Evolutionary conservation across 2,888 invertebrate genomes (phyloP), one percentile per base, ranked within the genome.

Genomic region (Sycophila texana): DNA sequence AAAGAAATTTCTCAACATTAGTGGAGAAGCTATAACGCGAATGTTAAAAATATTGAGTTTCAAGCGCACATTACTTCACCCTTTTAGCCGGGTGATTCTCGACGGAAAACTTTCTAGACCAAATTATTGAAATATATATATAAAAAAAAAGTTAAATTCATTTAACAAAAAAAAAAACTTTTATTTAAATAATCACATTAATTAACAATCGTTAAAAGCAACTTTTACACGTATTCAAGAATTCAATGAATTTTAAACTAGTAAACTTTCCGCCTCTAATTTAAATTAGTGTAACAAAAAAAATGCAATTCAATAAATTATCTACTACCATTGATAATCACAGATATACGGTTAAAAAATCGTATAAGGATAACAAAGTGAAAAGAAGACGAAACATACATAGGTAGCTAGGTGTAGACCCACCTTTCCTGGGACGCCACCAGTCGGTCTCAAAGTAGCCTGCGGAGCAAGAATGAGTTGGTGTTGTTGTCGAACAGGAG

Each of bases 351-450:
- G 66, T 74, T 70, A 79, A 73, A 65, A 72, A 76, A 70, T 80
- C 55, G 57, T 63, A 68, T 63, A 47, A 39, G 65, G 55, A 77
- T 67, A 81, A 76, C 68, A 81, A 81, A 76, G 81, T 81, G 74
- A 79, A 88, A 88, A 89, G 87, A 88, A 89, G 89, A 89, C 89
- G 89, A 88, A 89, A 89, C 89, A 89, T 89, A 89, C 89, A 89
- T 89, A 89, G 89, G 89, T 89, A 90, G 89, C 89, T 90, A 90
- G 90, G 90, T 90, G 90, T 88, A 90, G 91, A 93, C 93, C 94
- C 95, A 97, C 97, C 97, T 97, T 97, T 97, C 91, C 97, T 95
- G 91, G 97, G 97, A 93, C 97, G 95, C 96, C 97, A 97, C 97
- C 97, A 97, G 94, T 97, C 97, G 88, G 89, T 90, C 95, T 97